A percentile compares a stretch with the other conserved stretches of the same genome.
phyloP scores from a whole-genome alignment of 2,888 invertebrate genomes.

The Lasioglossum calceatum region DNA sequence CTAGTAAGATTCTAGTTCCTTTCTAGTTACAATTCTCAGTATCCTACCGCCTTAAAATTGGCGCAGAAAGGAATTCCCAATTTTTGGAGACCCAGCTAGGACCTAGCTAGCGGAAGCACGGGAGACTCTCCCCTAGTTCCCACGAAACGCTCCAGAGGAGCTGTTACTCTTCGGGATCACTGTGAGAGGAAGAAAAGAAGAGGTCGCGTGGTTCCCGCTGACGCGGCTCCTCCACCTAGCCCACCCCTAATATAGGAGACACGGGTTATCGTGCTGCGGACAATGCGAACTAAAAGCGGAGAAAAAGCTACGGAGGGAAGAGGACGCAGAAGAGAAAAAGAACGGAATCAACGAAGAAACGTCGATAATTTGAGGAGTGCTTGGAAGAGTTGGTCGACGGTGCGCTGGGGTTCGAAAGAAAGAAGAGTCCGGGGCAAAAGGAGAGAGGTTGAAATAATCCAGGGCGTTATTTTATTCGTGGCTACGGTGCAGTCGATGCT shows the following conservation, averaged over 20 bases:
- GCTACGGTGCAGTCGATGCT: slow-evolving; percentile 73
- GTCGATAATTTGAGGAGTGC: slow-evolving; percentile 55
- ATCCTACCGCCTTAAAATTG: no score
- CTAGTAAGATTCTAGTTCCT: no score
- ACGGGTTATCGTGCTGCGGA: neutral
- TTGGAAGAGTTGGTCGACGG: slow-evolving; percentile 39
- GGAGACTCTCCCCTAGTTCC: neutral
- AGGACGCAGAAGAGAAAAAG: neutral
- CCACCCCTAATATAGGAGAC: neutral
- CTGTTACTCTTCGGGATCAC: neutral
- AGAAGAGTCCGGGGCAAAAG: neutral
- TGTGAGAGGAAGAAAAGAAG: neutral
- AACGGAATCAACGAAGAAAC: neutral
- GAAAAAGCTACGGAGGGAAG: neutral
- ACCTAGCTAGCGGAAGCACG: no score
- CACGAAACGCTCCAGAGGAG: neutral
- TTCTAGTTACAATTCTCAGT: no score
- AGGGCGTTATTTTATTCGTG: slow-evolving; percentile 70
- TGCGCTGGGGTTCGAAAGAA: neutral
- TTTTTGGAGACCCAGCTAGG: no score
- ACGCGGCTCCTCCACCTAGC: neutral
- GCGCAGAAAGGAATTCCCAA: no score
- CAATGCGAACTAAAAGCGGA: slow-evolving; percentile 11
- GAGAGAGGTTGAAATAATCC: slow-evolving; percentile 63
- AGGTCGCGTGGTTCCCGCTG: neutral